A percentile compares a stretch with the other conserved stretches of the same genome.
Conservation (phyloP, 2,797 vertebrate genomes). For the Labeo calbasu region DNA sequence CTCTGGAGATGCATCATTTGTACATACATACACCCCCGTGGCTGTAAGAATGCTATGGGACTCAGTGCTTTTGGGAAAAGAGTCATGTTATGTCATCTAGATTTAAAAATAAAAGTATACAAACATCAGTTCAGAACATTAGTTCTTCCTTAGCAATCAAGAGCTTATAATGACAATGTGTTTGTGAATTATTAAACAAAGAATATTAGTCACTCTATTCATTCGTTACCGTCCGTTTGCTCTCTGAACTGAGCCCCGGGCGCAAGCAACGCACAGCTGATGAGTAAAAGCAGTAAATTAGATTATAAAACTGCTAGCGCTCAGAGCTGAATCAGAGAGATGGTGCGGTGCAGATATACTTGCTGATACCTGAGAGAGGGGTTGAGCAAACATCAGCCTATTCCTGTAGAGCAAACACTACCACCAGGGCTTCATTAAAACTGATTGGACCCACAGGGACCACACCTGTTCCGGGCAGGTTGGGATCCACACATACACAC, state of each 20-base stretch:
- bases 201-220: not conserved
- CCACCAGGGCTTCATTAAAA: constrained; percentile 86
- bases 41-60: constrained; percentile 35
- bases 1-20: constrained; percentile 56
- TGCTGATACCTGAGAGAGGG: constrained; percentile 61
- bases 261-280: not conserved
- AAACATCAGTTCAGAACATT: constrained; percentile 1
- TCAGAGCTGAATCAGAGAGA: constrained; percentile 51
- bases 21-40: constrained; percentile 42
- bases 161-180: not conserved
- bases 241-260: not conserved
- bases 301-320: constrained; percentile 16
- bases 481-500: constrained; percentile 50
- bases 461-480: constrained; percentile 81
- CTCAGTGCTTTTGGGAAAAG: constrained; percentile 42
- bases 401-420: constrained; percentile 59
- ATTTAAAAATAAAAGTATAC: not conserved
- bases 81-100: constrained; percentile 26
- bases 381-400: constrained; percentile 48
- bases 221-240: not conserved
- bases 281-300: constrained; percentile 21
- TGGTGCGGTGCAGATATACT: constrained; percentile 45
- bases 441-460: constrained; percentile 80
- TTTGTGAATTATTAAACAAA: constrained; percentile 1
- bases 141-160: not conserved